phyloP scores from a whole-genome alignment of 92 coral and sea anemone species.

The Paramuricea clavata region DNA sequence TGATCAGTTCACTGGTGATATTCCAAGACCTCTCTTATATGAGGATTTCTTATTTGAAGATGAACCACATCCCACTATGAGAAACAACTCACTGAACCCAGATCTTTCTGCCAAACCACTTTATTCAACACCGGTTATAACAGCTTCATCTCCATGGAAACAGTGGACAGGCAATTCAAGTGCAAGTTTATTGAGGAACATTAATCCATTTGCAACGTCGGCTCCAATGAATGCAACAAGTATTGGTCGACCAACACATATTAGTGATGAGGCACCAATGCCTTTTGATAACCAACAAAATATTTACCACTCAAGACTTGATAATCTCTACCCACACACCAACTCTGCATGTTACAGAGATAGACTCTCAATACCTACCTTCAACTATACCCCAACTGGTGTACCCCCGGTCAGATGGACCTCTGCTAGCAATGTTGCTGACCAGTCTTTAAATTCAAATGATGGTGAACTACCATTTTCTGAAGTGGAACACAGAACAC shows the following conservation, averaged over 20 bases:
- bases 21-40: neutral
- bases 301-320: neutral
- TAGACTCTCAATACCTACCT: no score
- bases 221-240: neutral
- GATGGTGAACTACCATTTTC: no score
- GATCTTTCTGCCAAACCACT: neutral
- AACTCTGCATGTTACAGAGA: no score
- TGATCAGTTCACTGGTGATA: constrained; percentile 14
- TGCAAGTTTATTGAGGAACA: neutral
- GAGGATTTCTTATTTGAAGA: neutral
- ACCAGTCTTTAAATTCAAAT: no score
- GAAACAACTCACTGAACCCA: neutral
- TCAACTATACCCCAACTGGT: no score
- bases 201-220: constrained; percentile 6
- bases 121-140: neutral
- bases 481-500: no score
- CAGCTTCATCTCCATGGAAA: neutral
- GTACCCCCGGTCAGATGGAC: no score
- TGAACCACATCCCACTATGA: constrained; percentile 2
- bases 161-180: neutral
- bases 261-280: neutral
- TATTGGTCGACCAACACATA: neutral
- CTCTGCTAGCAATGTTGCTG: no score
- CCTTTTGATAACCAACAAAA: neutral
- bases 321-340: neutral